phyloP scores from a whole-genome alignment of 2,797 vertebrate species.

The Huso huso region DNA sequence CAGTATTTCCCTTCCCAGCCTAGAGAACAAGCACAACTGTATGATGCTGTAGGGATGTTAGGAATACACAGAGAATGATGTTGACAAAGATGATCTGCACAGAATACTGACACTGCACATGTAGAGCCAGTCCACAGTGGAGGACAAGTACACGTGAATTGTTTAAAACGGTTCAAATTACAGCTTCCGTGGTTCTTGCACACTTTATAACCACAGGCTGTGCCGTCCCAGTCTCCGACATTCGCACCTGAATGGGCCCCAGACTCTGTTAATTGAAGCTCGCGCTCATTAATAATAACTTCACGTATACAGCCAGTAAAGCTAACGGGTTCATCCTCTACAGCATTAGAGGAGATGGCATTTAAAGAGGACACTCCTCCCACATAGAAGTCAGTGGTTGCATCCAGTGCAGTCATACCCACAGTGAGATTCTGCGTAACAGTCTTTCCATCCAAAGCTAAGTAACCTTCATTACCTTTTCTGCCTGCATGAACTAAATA shows the following conservation, averaged over 20 bases:
- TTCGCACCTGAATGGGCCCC: conserved; percentile 65
- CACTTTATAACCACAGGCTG: conserved; percentile 65
- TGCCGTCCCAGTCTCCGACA: conserved; percentile 76
- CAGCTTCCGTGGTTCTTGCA: conserved; percentile 68
- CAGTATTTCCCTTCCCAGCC: conserved; percentile 69
- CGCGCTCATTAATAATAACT: conserved; percentile 57
- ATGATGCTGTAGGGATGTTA: conserved; percentile 36
- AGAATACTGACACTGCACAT: conserved; percentile 61
- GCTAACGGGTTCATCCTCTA: conserved; percentile 52
- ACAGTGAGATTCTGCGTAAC: conserved; percentile 38
- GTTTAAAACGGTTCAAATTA: conserved; percentile 28
- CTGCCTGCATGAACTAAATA: conserved; percentile 64
- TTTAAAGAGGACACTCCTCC: conserved; percentile 67
- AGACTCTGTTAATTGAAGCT: conserved; percentile 62
- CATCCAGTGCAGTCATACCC: conserved; percentile 65
- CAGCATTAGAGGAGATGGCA: conserved; percentile 53
- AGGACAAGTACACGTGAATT: conserved; percentile 62
- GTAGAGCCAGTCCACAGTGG: conserved; percentile 54
- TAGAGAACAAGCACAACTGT: conserved; percentile 63
- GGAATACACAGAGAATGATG: conserved; percentile 56
- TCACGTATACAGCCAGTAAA: conserved; percentile 72
- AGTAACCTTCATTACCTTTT: conserved; percentile 59
- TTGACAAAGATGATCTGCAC: conserved; percentile 54
- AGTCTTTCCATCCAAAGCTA: conserved; percentile 57
- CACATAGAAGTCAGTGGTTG: conserved; percentile 61